A percentile compares a stretch with the other conserved stretches of the same genome.
Conservation (phyloP, 1,140 invertebrate genomes). For the Zaprionus tsacasi region DNA sequence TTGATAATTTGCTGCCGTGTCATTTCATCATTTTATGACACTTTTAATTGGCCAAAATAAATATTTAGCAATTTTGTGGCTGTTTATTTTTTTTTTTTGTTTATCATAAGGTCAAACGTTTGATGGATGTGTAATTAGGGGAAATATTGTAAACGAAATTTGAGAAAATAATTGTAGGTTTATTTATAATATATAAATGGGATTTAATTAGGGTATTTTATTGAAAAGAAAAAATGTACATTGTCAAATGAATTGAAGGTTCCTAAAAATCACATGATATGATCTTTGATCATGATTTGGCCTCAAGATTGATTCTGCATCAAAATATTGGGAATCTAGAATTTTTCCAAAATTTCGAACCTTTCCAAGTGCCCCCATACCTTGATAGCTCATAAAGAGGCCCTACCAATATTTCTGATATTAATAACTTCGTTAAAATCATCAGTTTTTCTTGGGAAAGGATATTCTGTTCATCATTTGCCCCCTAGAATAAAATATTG, state of each 20-base stretch:
- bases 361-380: too few species aligned
- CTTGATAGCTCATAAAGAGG: too few species aligned
- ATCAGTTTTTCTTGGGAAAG: too few species aligned
- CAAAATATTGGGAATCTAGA: too few species aligned
- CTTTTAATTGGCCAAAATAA: constrained; percentile 37
- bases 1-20: constrained; percentile 18
- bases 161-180: not conserved
- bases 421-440: too few species aligned
- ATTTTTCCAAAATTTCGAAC: too few species aligned
- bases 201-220: not conserved
- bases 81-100: constrained; percentile 7
- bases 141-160: constrained; percentile 9
- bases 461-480: too few species aligned
- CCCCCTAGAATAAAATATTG: too few species aligned
- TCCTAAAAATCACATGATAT: not conserved
- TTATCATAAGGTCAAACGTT: constrained; percentile 3
- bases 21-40: constrained; percentile 31
- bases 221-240: not conserved
- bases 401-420: not conserved
- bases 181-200: not conserved
- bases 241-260: not conserved
- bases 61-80: constrained; percentile 8
- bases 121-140: not conserved
- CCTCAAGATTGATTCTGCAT: too few species aligned
- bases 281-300: too few species aligned